Evolutionary conservation across 1,140 invertebrate species (phyloP), one percentile per base, ranked within the genome.

Genomic region (Chrysomallon squamiferum): DNA sequence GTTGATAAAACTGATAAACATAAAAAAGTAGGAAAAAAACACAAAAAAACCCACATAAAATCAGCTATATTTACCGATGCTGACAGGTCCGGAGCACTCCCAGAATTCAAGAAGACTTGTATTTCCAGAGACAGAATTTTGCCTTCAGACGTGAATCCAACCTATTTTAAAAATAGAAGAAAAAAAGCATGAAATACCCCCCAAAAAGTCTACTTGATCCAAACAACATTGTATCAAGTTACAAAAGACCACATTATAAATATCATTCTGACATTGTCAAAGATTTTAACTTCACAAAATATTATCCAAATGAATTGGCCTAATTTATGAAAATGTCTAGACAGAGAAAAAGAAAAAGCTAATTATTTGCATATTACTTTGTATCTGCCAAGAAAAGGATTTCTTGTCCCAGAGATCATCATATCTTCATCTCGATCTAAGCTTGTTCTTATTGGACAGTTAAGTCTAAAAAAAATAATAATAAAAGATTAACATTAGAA

Each of bases 391-490:
- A 91, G 86, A 82, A 96, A 96, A 0, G 96, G 95, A 88, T 98
- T 94, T 71, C 96, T 87, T 2, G 90, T 92, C 2, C 95, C 96
- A 0, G 90, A 92, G 56, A 93, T 91, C 66, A 92, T 85, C 93
- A 98, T 98, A 82, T 98, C 95, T 87, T 98, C 95, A 81, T 97
- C 94, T 68, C 96, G 88, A 62, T 97, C 95, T 41, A 98, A 77
- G 90, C 95, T 94, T 62, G 92, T 92, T 25, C 95, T 88, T 0
- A 98, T 90, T 7, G 96, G 94, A 71, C 89, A 45, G 5, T 72
- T 66, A 20, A 62, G 50, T 62, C 92, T 93, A 52, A 49, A 79
- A 77, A 65, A 73, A 61, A 43, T n/a, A n/a, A n/a, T n/a, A n/a
- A n/a, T n/a, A n/a, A n/a, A n/a, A n/a, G n/a, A n/a, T n/a, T n/a